Base-by-base conservation (phyloP, 2,888 invertebrate species). In the Microplitis deprimator region DNA sequence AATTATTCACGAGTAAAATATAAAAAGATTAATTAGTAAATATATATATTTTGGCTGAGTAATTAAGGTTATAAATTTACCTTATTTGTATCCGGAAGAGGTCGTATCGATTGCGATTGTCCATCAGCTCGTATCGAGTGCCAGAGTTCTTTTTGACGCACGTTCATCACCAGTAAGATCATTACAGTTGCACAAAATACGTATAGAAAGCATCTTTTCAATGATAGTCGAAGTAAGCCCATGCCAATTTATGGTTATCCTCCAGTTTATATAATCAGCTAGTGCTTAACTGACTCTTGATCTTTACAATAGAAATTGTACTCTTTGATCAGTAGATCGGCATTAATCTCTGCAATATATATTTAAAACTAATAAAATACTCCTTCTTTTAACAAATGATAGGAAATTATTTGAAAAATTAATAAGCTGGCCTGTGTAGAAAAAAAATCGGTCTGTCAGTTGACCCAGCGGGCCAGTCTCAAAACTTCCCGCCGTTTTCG, bases 121-220 rank as follows among this genome's bases (percentile, higher is more conserved):
- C 82, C 83, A 16, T 89, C 85, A 50, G 89, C 82, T 76, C 87
- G 84, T 81, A 88, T 84, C 8, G 87, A 82, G 78, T 88, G 89
- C 90, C 89, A 90, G 74, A 89, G 85, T 72, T 90, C 90, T 82
- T 85, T 86, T 82, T 90, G 90, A 60, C 88, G 85, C 0, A 92
- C 89, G 87, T 91, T 92, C 83, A 92, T 89, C 81, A 91, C 90
- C 83, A 92, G 91, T 83, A 92, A 89, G 75, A 92, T 85, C 83
- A 91, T 87, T 71, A 92, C 90, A 76, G 91, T 91, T 83, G 91
- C 89, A 84, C 91, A 91, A 82, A 91, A 88, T 79, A 91, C 90
- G 85, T 92, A 91, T 84, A 92, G 91, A 88, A 92, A 92, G 86
- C 92, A 92, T 87, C 92, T 91, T 83, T 92, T 92, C 79, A 92